These are phyloP conservation scores for Stegana nigrithorax DNA, from an alignment of 2,888 invertebrate species.

Conservation along the genomic window DNA sequence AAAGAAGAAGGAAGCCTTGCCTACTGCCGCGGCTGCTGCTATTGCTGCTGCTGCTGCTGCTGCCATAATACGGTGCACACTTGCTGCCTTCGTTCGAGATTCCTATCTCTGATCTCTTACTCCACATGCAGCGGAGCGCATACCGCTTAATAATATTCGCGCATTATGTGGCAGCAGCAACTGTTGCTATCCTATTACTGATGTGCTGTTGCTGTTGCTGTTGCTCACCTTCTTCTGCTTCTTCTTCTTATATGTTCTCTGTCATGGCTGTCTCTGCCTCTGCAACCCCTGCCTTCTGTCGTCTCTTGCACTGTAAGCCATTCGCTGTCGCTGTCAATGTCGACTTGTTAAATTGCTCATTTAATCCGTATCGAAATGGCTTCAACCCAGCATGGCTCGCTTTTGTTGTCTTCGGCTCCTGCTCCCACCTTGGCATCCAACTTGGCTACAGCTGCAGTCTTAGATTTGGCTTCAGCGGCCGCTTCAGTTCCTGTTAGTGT, in stretches of 20 bases:
- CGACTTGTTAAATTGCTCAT: slow-evolving; percentile 58
- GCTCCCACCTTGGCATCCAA: slow-evolving; percentile 45
- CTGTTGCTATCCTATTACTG: slow-evolving; percentile 19
- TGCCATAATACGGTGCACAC: slow-evolving; percentile 26
- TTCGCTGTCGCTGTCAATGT: slow-evolving; percentile 43
- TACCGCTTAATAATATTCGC: slow-evolving; percentile 29
- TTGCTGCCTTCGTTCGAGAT: slow-evolving; percentile 47
- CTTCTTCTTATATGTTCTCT: slow-evolving; percentile 18
- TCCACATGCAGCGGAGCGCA: slow-evolving; percentile 54
- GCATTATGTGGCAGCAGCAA: slow-evolving; percentile 16
- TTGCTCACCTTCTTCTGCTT: slow-evolving; percentile 37
- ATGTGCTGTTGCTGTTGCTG: slow-evolving; percentile 29
- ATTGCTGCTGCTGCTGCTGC: slow-evolving; percentile 28
- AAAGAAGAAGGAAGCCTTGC: too few species aligned
- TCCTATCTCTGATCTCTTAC: slow-evolving; percentile 65
- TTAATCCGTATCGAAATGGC: slow-evolving; percentile 56
- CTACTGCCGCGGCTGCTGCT: slow-evolving; percentile 18
- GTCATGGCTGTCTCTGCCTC: slow-evolving; percentile 22
- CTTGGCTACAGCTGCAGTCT: slow-evolving; percentile 31
- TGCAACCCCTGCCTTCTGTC: too few species aligned
- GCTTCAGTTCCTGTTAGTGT: background rate
- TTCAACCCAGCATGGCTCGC: slow-evolving; percentile 15
- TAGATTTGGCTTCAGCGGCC: background rate
- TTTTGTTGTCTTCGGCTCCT: background rate
- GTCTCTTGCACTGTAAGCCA: too few species aligned